Evolutionary conservation across 2,113 vertebrate species (phyloP).

Genomic region (Varanus salvator): DNA sequence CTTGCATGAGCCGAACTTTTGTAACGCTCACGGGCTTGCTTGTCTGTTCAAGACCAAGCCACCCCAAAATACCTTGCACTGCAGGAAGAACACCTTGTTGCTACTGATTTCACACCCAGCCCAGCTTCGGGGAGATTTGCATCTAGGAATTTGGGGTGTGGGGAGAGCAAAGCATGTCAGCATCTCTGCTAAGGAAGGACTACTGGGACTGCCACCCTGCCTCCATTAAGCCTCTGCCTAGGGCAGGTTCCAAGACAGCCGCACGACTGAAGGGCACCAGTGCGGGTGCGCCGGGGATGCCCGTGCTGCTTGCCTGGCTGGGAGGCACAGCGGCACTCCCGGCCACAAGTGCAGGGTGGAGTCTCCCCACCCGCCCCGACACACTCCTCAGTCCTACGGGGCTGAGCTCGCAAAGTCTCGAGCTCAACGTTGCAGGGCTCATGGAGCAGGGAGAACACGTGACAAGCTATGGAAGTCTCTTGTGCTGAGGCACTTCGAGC

Average conservation of each 20-base stretch:
- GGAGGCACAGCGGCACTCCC: not conserved
- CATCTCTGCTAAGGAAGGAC: no score
- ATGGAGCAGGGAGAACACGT: not conserved
- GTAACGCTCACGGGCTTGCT: no score
- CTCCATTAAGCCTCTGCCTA: not conserved
- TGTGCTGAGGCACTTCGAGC: not conserved
- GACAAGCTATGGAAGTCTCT: not conserved
- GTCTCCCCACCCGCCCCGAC: no score
- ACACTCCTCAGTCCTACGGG: not conserved
- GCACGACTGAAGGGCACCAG: not conserved
- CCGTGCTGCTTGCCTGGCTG: not conserved
- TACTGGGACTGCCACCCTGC: no score
- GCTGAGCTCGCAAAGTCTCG: not conserved
- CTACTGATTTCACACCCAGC: no score
- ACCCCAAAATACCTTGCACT: no score
- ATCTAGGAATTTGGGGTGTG: no score
- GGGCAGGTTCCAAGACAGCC: not conserved
- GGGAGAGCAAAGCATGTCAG: no score
- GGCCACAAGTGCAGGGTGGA: not conserved
- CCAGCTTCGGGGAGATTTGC: no score
- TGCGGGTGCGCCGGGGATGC: not conserved
- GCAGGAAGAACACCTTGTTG: no score
- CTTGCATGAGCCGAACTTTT: no score
- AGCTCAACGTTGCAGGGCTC: not conserved
- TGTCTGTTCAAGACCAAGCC: no score